These are phyloP conservation scores for Aspidiotus destructor DNA, from an alignment of 2,888 invertebrate species.

Conservation along the genomic window DNA sequence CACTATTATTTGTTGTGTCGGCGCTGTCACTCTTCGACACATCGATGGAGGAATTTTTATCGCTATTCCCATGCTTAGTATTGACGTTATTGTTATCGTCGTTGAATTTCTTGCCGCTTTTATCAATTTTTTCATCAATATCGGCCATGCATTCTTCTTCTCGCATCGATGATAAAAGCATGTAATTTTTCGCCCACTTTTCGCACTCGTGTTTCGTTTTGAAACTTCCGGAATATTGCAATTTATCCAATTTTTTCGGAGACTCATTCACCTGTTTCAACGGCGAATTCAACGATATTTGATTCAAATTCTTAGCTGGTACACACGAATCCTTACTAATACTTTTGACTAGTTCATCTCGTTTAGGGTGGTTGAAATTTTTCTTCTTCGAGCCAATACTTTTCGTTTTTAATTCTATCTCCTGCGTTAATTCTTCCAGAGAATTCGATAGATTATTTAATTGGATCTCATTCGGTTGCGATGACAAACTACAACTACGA, in stretches of 20 bases:
- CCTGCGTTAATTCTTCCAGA: conserved; percentile 36
- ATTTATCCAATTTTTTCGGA: conserved; percentile 25
- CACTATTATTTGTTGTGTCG: conserved; percentile 19
- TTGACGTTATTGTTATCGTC: conserved; percentile 25
- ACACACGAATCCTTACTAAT: conserved; percentile 31
- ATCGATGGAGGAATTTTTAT: conserved; percentile 14
- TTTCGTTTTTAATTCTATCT: conserved; percentile 36
- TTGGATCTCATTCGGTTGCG: conserved; percentile 19
- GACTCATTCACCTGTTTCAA: conserved; percentile 31
- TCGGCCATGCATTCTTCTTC: conserved; percentile 24
- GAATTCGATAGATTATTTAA: conserved; percentile 35
- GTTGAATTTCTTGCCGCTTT: conserved; percentile 1
- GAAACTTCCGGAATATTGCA: conserved; percentile 38
- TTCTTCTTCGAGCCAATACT: conserved; percentile 27
- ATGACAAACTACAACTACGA: conserved; percentile 23
- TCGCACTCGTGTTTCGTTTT: conserved; percentile 38
- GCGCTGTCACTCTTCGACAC: conserved; percentile 19
- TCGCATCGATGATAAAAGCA: conserved; percentile 22
- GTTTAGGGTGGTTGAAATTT: conserved; percentile 29
- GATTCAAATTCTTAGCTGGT: conserved; percentile 26
- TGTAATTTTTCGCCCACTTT: conserved; percentile 36
- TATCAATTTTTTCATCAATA: neutral
- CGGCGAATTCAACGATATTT: neutral
- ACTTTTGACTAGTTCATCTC: conserved; percentile 31
- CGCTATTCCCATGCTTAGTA: conserved; percentile 10